phyloP scores from a whole-genome alignment of 2,888 invertebrate species.

The Euzophera pinguis region DNA sequence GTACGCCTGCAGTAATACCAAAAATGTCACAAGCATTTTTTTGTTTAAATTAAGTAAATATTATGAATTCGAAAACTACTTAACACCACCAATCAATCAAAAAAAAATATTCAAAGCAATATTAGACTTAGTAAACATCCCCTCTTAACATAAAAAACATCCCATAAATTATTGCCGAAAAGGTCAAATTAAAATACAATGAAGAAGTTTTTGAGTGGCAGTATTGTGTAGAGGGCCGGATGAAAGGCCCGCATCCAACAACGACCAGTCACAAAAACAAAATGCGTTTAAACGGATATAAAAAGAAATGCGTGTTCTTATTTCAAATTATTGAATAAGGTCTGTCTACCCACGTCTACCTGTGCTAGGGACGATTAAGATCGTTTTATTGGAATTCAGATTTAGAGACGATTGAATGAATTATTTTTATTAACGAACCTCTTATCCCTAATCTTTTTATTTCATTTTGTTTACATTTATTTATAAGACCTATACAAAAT shows the following conservation, averaged over 20 bases:
- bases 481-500: background rate
- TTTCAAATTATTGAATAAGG: slow-evolving; percentile 77
- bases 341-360: slow-evolving; percentile 75
- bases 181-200: slow-evolving; percentile 81
- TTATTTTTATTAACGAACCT: slow-evolving; percentile 24
- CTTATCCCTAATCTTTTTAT: background rate
- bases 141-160: slow-evolving; percentile 57
- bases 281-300: slow-evolving; percentile 78
- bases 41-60: too few relatives aligned
- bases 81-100: slow-evolving; percentile 47
- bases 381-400: slow-evolving; percentile 61
- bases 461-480: background rate
- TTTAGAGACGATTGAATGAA: slow-evolving; percentile 57
- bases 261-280: slow-evolving; percentile 71
- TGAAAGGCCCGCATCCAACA: slow-evolving; percentile 73
- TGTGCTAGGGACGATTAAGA: slow-evolving; percentile 43
- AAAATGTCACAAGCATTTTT: slow-evolving; percentile 1
- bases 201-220: slow-evolving; percentile 78
- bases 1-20: background rate
- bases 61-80: too few relatives aligned
- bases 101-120: slow-evolving; percentile 67
- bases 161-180: slow-evolving; percentile 79
- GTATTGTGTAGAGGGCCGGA: slow-evolving; percentile 73
- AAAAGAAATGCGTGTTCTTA: slow-evolving; percentile 77
- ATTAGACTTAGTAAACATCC: slow-evolving; percentile 74